Percentiles rank a stretch among this genome's conserved stretches.
phyloP scores from a whole-genome alignment of 2,113 vertebrate species.

The Dicrurus megarhynchus region DNA sequence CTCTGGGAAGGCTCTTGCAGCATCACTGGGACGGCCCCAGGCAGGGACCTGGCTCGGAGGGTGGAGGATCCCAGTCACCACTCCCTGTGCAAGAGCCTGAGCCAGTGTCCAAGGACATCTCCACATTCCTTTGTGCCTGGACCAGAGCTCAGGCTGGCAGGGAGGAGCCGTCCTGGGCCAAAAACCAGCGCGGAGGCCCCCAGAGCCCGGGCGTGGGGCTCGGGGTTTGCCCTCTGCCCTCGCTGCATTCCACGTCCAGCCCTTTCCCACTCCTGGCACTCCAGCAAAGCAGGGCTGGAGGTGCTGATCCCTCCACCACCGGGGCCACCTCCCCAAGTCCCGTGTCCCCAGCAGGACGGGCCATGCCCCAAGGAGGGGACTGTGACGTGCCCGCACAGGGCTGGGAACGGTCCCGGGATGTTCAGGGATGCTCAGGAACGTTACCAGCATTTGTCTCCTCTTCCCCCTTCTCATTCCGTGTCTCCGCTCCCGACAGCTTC shows the following conservation, averaged over 20 bases:
- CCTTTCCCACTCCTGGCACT: not conserved
- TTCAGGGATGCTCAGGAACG: not conserved
- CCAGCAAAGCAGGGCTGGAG: not conserved
- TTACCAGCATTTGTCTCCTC: slow-evolving; percentile 60
- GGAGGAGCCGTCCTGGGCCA: not conserved
- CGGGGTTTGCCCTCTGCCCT: not conserved
- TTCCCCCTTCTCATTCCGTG: slow-evolving; percentile 66
- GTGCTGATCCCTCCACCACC: not conserved
- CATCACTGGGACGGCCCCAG: not conserved
- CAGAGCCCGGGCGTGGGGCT: not conserved
- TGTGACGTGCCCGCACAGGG: fast-evolving
- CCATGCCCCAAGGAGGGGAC: fast-evolving
- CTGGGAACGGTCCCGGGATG: fast-evolving
- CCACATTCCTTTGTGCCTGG: not conserved
- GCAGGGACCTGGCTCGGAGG: not conserved
- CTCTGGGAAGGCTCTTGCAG: not conserved
- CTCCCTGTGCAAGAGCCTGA: not conserved
- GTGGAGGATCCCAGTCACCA: not conserved
- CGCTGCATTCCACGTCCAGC: fast-evolving
- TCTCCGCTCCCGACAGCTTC: slow-evolving; percentile 67
- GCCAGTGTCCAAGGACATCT: not conserved
- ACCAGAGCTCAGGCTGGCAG: not conserved
- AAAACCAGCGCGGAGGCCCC: not conserved
- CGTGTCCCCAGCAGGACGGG: not conserved
- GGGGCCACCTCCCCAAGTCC: not conserved